Evolutionary conservation across 1,140 invertebrate species (phyloP).

Genomic region (Sesamia nonagrioides): DNA sequence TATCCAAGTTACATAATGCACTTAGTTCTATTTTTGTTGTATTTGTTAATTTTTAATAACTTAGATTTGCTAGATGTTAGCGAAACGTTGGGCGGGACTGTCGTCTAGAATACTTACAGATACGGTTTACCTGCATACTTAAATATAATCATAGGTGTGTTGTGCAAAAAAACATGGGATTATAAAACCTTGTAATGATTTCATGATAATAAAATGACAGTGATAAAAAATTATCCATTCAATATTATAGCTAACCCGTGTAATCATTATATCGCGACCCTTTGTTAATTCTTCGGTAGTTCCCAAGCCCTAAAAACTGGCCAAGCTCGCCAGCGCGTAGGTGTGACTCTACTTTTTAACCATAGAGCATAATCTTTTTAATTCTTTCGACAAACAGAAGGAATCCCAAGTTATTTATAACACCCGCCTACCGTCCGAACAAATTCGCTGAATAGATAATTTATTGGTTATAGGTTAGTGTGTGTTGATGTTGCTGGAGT

Average conservation of each 20-base stretch:
- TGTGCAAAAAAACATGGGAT: background rate
- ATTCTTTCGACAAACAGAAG: slow-evolving; percentile 49
- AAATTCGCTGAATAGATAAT: slow-evolving; percentile 81
- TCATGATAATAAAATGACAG: background rate
- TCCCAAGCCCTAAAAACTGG: slow-evolving; percentile 54
- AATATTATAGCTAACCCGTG: background rate
- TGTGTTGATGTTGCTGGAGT: slow-evolving; percentile 35
- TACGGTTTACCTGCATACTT: too few relatives aligned
- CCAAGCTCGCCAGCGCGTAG: slow-evolving; percentile 20
- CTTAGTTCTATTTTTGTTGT: too few relatives aligned
- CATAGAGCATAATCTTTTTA: slow-evolving; percentile 43
- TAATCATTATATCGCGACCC: slow-evolving; percentile 15
- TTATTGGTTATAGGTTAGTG: slow-evolving; percentile 71
- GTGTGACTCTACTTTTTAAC: slow-evolving; percentile 45
- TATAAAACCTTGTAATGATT: background rate
- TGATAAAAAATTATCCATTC: background rate
- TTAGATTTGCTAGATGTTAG: too few relatives aligned
- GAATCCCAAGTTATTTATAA: slow-evolving; percentile 41
- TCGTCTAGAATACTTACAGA: too few relatives aligned
- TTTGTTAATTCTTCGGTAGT: slow-evolving; percentile 13
- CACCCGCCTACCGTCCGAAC: slow-evolving; percentile 78
- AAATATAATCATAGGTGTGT: too few relatives aligned
- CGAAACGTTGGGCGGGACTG: too few relatives aligned
- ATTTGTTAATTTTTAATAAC: too few relatives aligned
- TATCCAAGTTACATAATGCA: too few relatives aligned